Percentiles rank a stretch among this genome's conserved stretches.
Conservation (phyloP, 2,113 vertebrate species). For the Nannobrachium achirus region DNA sequence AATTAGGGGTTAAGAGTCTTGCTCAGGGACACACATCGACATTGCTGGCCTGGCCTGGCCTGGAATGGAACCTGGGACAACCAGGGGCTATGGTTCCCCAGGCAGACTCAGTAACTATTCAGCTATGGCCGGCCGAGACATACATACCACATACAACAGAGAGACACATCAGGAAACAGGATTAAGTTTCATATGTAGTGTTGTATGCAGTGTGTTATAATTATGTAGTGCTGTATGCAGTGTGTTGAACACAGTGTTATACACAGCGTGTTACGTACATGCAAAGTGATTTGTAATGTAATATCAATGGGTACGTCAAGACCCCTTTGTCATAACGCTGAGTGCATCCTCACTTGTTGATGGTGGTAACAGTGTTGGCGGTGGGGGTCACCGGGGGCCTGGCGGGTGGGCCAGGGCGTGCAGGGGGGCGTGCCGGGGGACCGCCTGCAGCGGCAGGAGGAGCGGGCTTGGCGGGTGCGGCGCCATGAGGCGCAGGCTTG, state of each 20-base stretch:
- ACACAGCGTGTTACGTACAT: no score
- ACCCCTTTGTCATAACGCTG: slow-evolving; percentile 1
- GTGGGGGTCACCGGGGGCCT: slow-evolving; percentile 59
- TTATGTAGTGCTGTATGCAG: no score
- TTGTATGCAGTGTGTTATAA: no score
- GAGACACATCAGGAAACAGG: background rate
- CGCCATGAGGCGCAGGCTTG: slow-evolving; percentile 52
- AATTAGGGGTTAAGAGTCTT: no score
- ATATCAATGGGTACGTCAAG: slow-evolving; percentile 2
- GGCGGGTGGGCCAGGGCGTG: slow-evolving; percentile 67
- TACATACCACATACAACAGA: background rate
- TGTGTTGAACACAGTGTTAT: no score
- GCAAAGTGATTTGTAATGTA: background rate
- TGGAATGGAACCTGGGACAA: no score
- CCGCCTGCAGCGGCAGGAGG: slow-evolving; percentile 19
- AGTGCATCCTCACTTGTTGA: slow-evolving; percentile 64
- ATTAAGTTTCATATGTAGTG: no score
- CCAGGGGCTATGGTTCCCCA: no score
- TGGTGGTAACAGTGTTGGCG: background rate
- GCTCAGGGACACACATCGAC: no score
- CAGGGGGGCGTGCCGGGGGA: slow-evolving; percentile 53
- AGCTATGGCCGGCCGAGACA: no score
- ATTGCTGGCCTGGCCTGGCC: no score
- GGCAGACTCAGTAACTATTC: no score
- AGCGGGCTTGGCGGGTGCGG: slow-evolving; percentile 60